Evolutionary conservation across 2,797 vertebrate genomes (phyloP), one percentile per base, ranked within the genome.

Genomic region (Sebastes itinus): DNA sequence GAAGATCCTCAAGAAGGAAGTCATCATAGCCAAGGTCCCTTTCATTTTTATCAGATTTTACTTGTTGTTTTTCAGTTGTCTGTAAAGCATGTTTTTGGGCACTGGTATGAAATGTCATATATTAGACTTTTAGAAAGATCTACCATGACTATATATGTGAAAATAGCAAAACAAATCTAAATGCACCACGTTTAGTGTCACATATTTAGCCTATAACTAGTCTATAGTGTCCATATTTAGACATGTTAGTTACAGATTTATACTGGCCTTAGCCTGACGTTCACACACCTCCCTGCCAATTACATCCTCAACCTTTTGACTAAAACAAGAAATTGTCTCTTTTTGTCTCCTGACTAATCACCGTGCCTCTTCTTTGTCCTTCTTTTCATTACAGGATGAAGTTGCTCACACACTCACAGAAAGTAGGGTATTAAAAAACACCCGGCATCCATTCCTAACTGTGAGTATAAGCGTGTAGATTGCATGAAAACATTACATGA

Each of bases 1-100:
- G 98, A 99, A 99, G 96, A 99, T 99, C 94, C 94, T 99, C 92
- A 99, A 99, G 95, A 99, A 99, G 92, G 98, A 99, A 95, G 97
- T 99, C 84, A 99, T 99, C 88, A 98, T 99, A 90, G 98, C 98
- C 88, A 99, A 99, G 98, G 98, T 99, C 30, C 20, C 14, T 33
- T 27, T 10, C 7, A 52, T 52, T 5, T 23, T 18, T 1, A 49
- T 42, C 33, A 58, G 22, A n/a, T 73, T 10, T 30, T 13, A 18
- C 10, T 30, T 18, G 16, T 20, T 7, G 25, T 60, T 55, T 42
- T 25, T 46, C 42, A 46, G 1, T 11, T 33, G 38, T 67, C 46
- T 78, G 2, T 25, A 61, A 49, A 33, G 5, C 22, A 30, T 69
- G 28, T 20, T 38, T 32, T 46, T 7, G 25, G 10, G 42, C 49